Base-by-base conservation (phyloP, 2,888 invertebrate species). In the Falcaria lacertinaria region DNA sequence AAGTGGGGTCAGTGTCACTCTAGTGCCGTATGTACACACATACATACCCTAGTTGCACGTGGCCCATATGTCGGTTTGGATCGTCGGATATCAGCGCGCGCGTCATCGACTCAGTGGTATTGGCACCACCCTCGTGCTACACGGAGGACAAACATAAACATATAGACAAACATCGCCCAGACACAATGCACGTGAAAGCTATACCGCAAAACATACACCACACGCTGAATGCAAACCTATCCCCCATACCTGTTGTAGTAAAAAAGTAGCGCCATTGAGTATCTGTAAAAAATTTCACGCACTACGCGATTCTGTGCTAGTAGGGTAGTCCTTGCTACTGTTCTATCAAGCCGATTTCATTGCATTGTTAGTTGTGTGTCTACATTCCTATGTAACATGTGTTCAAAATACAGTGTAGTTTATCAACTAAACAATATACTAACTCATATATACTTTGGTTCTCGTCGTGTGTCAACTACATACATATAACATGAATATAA, bases 1-100 rank as follows among this genome's bases (percentile, higher is more conserved):
- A 42, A 45, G 45, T 46, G 51, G 49, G 49, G 68, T 75, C 64
- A 65, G 71, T 70, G 69, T 72, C 72, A 73, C 61, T 70, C 77
- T 68, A 69, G 83, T 80, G 78, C 66, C 69, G 84, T 80, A 78
- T 83, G 79, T 82, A 79, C 78, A 80, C 76, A 77, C 70, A 93
- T 94, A 96, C 96, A 92, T 96, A 97, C 96, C 97, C 97, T 91
- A 97, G 93, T 91, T 97, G 97, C 89, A 97, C 96, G 90, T 96
- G 96, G 90, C 96, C 96, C 90, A 95, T 93, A 90, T 95, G 94
- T 91, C 94, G 93, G 91, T 95, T 94, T 90, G 94, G 94, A 92
- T 97, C 96, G 91, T 97, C 97, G 90, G 95, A 95, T 90, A 97
- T 97, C 91, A 97, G 94, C 90, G 96, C 96, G 89, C 96, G 94